A percentile compares a stretch with the other conserved stretches of the same genome.
Evolutionary conservation across 2,113 vertebrate species (phyloP).

Genomic region (Aleadryas rufinucha): DNA sequence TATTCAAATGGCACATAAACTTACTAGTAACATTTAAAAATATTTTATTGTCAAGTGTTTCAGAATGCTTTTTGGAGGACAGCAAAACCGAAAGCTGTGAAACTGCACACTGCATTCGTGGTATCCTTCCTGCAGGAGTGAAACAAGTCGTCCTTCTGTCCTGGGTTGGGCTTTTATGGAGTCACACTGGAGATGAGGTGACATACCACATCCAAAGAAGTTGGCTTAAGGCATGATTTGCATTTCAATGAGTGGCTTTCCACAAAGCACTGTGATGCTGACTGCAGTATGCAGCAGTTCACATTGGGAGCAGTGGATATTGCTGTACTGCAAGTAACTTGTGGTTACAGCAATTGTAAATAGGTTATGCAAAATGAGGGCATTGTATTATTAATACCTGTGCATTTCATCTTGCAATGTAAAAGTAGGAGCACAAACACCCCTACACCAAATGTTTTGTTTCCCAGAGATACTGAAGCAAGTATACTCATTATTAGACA

Average conservation of each 20-base stretch:
- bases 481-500: not conserved
- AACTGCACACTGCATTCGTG: not conserved
- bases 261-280: not conserved
- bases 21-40: not conserved
- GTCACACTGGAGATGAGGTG: not conserved
- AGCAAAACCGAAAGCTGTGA: not conserved
- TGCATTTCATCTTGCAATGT: not conserved
- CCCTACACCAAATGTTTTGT: not conserved
- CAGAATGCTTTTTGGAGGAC: not conserved
- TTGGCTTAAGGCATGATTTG: not conserved
- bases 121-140: not conserved
- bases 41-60: not conserved
- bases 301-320: not conserved
- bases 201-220: not conserved
- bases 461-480: not conserved
- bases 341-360: not conserved
- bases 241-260: not conserved
- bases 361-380: not conserved
- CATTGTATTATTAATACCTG: not conserved
- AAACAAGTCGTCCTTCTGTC: not conserved
- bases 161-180: not conserved
- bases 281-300: not conserved
- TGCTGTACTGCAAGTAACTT: not conserved
- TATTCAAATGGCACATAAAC: not conserved
- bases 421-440: not conserved